phyloP scores from a whole-genome alignment of 2,888 invertebrate genomes.

The Acanthococcus lagerstroemiae region DNA sequence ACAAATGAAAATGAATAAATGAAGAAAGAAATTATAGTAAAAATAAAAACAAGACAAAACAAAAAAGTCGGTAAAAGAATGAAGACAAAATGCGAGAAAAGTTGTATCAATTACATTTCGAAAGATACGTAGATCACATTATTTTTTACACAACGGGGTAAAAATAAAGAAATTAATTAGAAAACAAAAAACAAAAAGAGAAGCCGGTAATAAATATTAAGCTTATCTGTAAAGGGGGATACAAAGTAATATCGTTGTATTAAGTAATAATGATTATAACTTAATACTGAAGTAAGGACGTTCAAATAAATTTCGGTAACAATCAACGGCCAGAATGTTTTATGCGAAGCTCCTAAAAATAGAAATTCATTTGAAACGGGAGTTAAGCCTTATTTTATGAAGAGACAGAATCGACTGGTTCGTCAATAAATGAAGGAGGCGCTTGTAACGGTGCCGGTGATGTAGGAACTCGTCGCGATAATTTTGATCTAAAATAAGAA shows the following conservation, averaged over 20 bases:
- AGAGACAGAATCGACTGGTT: not conserved
- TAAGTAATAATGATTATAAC: not conserved
- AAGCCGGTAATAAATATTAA: not conserved
- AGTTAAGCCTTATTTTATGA: not conserved
- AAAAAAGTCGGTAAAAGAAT: too few species aligned
- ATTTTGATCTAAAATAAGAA: conserved; percentile 16
- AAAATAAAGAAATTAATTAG: not conserved
- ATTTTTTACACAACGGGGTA: too few species aligned
- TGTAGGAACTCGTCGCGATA: conserved; percentile 27
- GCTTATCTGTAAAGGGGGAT: not conserved
- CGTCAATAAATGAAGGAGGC: conserved; percentile 21
- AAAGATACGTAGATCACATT: too few species aligned
- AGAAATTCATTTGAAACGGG: not conserved
- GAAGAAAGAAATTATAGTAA: too few species aligned
- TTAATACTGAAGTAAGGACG: not conserved
- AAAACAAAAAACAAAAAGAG: not conserved
- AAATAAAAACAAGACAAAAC: too few species aligned
- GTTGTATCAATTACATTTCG: too few species aligned
- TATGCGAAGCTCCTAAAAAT: conserved; percentile 26
- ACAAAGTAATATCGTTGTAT: not conserved
- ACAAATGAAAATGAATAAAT: too few species aligned
- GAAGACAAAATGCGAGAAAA: too few species aligned
- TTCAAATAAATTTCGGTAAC: conserved; percentile 13
- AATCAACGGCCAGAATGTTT: conserved; percentile 9
- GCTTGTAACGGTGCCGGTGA: conserved; percentile 27